Conservation (phyloP, 2,888 invertebrate species). For the Nemurella pictetii region DNA sequence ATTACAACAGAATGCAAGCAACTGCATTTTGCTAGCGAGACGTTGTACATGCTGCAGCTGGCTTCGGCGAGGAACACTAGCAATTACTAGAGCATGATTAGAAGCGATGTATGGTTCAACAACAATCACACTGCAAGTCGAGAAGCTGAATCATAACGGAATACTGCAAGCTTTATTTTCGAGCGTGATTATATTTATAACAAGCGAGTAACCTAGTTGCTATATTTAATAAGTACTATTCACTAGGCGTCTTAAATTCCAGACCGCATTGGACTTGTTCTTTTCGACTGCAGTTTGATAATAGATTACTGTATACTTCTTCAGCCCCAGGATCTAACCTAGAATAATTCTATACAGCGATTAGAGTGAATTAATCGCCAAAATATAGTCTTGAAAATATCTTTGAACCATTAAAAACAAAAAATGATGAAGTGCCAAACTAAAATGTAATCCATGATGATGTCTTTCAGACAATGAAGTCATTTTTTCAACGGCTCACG, state of each 20-base stretch:
- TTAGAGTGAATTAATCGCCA: background rate
- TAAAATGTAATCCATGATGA: background rate
- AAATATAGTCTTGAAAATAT: background rate
- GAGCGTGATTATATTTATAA: background rate
- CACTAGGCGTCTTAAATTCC: background rate
- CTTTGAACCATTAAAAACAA: no score
- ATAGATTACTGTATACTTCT: background rate
- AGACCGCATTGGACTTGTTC: background rate
- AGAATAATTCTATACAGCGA: background rate
- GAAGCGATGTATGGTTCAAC: background rate
- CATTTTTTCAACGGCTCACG: background rate
- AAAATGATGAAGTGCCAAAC: background rate
- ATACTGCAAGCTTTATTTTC: background rate
- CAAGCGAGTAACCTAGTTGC: background rate
- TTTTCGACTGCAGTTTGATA: background rate
- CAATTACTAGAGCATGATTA: background rate
- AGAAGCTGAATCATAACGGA: background rate
- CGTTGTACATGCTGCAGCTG: background rate
- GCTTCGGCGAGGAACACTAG: no score
- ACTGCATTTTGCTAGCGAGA: background rate
- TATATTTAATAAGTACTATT: background rate
- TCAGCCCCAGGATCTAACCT: background rate
- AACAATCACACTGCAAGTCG: no score
- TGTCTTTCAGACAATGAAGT: background rate
- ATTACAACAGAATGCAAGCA: background rate